Base-by-base conservation (phyloP, 2,888 invertebrate genomes). In the Pediacus dermestoides region DNA sequence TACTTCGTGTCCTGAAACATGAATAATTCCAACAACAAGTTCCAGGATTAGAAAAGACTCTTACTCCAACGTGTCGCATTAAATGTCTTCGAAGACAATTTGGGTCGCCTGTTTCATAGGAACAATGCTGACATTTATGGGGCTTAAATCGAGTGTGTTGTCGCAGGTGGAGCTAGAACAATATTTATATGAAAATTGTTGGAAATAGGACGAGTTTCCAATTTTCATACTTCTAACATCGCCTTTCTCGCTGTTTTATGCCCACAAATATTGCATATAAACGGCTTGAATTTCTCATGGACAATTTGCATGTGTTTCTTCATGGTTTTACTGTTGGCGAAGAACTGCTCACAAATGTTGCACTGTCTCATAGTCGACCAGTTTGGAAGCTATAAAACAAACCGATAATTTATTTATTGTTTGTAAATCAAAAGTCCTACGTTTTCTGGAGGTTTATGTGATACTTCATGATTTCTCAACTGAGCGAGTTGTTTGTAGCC, bases 131-230 rank as follows among this genome's bases (percentile, higher is more conserved):
- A 58, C 88, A 88, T 34, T 77, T 74, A 51, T 82, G 79, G 0
- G 87, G 87, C 59, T 87, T 88, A 52, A 85, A 85, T 2, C 86
- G 82, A 0, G 86, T 85, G 53, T 88, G 87, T 50, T 82, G 84
- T 7, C 87, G 70, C 53, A 81, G 70, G 63, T 88, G 88, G 50
- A 86, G 74, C 74, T 79, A 60, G 2, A 61, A 50, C 38, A 21
- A 30, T 15, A 27, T 12, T 42, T 12, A n/a, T 41, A 39, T 28
- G 35, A 33, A 23, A n/a, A 28, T 16, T 32, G 13, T 26, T 21
- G 1, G 9, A 27, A 33, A 2, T n/a, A n/a, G n/a, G n/a, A n/a
- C n/a, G n/a, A n/a, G n/a, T n/a, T n/a, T n/a, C n/a, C 7, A 30
- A n/a, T 8, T 12, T 15, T 33, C 13, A 38, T 61, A 75, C 76